Percentiles rank a stretch among this genome's conserved stretches.
Evolutionary conservation across 1,140 invertebrate genomes (phyloP).

Genomic region (Procambarus clarkii): DNA sequence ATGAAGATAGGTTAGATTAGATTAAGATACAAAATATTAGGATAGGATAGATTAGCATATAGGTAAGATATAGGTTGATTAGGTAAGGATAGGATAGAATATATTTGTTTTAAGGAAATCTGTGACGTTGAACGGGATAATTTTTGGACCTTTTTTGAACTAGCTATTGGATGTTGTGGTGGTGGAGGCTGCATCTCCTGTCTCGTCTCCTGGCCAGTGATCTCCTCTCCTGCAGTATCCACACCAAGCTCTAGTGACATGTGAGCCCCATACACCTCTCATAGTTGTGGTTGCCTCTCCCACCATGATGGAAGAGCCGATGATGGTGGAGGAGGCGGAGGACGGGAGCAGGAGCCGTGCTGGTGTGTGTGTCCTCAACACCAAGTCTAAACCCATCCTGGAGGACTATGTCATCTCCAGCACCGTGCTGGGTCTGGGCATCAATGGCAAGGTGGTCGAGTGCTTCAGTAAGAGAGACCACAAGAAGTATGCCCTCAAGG

Average conservation of each 20-base stretch:
- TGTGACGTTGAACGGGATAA: no score
- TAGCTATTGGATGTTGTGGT: background rate
- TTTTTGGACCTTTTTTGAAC: no score
- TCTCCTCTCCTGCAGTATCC: no score
- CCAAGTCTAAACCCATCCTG: slow-evolving; percentile 65
- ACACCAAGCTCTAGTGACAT: no score
- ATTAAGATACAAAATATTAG: no score
- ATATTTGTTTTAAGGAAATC: no score
- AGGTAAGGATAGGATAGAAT: no score
- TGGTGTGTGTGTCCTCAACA: slow-evolving; percentile 49
- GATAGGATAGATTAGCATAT: no score
- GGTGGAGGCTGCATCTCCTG: background rate
- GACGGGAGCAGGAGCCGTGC: slow-evolving; percentile 4
- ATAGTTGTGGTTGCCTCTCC: background rate
- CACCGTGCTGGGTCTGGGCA: slow-evolving; percentile 96
- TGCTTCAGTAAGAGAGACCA: slow-evolving; percentile 83
- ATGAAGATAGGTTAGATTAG: no score
- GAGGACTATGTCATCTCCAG: slow-evolving; percentile 96
- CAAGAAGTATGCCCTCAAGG: slow-evolving; percentile 92
- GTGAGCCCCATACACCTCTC: no score
- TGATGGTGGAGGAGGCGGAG: slow-evolving; percentile 40
- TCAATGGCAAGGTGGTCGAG: slow-evolving; percentile 91
- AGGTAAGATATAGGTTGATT: no score
- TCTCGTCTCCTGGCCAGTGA: no score
- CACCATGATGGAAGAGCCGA: slow-evolving; percentile 40